These are phyloP conservation scores for Porphyrio hochstetteri DNA, from an alignment of 2,113 vertebrate species.

Conservation along the genomic window DNA sequence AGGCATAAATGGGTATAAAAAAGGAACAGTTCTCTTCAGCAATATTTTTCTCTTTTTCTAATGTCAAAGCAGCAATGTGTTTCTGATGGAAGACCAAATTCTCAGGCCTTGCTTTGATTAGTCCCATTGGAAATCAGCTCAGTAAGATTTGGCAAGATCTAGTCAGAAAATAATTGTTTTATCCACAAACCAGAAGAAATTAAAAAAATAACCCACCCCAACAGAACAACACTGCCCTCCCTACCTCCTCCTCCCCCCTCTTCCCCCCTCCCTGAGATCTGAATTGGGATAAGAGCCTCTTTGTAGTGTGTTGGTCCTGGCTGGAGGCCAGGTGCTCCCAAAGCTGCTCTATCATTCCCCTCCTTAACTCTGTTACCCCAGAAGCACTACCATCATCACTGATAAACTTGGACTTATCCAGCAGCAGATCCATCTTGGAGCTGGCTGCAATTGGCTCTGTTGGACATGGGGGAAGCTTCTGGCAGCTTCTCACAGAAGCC, in stretches of 20 bases:
- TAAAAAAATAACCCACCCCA: not conserved
- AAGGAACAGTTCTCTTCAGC: not conserved
- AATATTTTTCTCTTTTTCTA: not conserved
- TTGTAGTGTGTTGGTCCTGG: too few relatives aligned
- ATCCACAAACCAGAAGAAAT: not conserved
- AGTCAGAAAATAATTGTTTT: not conserved
- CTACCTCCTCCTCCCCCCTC: accelerated
- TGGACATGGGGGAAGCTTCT: too few relatives aligned
- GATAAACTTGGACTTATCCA: too few relatives aligned
- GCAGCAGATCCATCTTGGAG: too few relatives aligned
- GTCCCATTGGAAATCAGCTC: not conserved
- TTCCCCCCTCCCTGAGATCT: too few relatives aligned
- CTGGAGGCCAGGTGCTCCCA: too few relatives aligned
- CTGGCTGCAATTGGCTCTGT: too few relatives aligned
- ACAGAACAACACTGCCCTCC: not conserved
- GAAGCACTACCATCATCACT: too few relatives aligned
- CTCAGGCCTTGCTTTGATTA: not conserved
- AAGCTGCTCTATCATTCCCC: too few relatives aligned
- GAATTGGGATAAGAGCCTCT: not conserved
- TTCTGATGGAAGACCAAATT: not conserved
- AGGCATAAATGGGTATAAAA: not conserved
- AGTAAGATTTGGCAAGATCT: not conserved
- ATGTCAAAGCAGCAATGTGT: not conserved
- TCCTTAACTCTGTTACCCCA: too few relatives aligned
- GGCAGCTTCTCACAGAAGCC: too few relatives aligned